phyloP scores from a whole-genome alignment of 2,113 vertebrate species.

The Bubalus kerabau region DNA sequence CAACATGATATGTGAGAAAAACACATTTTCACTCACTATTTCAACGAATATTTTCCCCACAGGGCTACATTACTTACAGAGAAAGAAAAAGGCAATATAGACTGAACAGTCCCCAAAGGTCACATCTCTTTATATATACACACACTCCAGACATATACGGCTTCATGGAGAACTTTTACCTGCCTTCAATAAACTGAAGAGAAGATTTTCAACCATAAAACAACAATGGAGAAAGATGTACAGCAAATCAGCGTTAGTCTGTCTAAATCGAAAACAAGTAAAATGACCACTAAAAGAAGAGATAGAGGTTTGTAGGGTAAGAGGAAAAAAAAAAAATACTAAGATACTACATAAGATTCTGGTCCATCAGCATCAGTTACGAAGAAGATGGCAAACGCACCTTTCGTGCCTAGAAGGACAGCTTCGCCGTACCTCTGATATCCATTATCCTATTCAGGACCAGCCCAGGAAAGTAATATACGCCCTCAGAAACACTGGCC shows the following conservation, averaged over 20 bases:
- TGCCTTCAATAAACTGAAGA: slow-evolving; percentile 64
- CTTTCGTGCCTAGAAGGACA: slow-evolving; percentile 53
- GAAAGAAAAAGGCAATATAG: background rate
- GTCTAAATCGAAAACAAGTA: slow-evolving; percentile 54
- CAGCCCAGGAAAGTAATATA: slow-evolving; percentile 68
- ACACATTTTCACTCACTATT: background rate
- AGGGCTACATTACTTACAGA: background rate
- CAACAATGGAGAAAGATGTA: slow-evolving; percentile 57
- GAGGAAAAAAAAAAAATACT: background rate
- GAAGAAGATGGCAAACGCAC: slow-evolving; percentile 63
- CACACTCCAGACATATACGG: background rate
- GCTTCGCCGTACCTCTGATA: slow-evolving; percentile 36
- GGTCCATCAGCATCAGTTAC: background rate
- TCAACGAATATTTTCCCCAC: background rate
- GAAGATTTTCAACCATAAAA: slow-evolving; percentile 59
- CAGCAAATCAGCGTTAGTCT: slow-evolving; percentile 38
- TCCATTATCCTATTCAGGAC: slow-evolving; percentile 45
- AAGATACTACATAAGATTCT: background rate
- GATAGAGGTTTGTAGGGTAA: background rate
- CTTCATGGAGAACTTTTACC: slow-evolving; percentile 15
- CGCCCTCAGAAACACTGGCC: slow-evolving; percentile 34
- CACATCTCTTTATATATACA: background rate
- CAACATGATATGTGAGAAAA: background rate
- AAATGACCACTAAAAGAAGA: slow-evolving; percentile 27
- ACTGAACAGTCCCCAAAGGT: background rate